Evolutionary conservation across 1,140 invertebrate species (phyloP), one percentile per base, ranked within the genome.

Genomic region (Diabrotica undecimpunctata): DNA sequence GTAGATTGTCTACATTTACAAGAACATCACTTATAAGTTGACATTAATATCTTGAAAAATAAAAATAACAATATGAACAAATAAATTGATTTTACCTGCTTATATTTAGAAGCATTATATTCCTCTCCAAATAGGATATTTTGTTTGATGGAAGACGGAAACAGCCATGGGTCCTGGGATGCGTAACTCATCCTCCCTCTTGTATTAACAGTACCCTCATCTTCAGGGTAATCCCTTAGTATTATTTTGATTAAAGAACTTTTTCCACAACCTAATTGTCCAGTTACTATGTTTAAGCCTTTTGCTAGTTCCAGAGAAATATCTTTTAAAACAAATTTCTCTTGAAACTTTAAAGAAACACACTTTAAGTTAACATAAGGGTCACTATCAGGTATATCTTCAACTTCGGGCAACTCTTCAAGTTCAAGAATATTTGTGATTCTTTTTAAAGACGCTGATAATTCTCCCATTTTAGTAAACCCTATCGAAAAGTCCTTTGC

Each of bases 241-340:
- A 95, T 82, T 0, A 84, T 80, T 70, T 92, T 83, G 0, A 93
- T 75, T 0, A 93, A 71, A 0, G 89, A 91, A 13, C 86, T 88
- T 82, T 95, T 96, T 10, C 93, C 92, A 7, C 88, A 83, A 13
- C 93, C 93, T 13, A 95, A 89, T 55, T 88, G 84, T 36, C 93
- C 94, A 52, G 92, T 87, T 0, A 95, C 76, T 5, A 87, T 87
- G 38, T 88, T 75, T 39, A 93, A 82, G 2, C 88, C 87, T 5
- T 82, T 77, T 37, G 57, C 8, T 5, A 69, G 57, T 25, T 51
- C 53, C 12, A 60, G 12, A n/a, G 55, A 52, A 36, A 74, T 61
- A 60, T 74, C 62, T 54, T 82, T 82, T 9, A 90, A 75, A 0
- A 86, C 86, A 58, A 81, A 77, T 13, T 61, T 59, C 7, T 54